Conservation (phyloP, 2,888 invertebrate genomes). For the Lydus trimaculatus region DNA sequence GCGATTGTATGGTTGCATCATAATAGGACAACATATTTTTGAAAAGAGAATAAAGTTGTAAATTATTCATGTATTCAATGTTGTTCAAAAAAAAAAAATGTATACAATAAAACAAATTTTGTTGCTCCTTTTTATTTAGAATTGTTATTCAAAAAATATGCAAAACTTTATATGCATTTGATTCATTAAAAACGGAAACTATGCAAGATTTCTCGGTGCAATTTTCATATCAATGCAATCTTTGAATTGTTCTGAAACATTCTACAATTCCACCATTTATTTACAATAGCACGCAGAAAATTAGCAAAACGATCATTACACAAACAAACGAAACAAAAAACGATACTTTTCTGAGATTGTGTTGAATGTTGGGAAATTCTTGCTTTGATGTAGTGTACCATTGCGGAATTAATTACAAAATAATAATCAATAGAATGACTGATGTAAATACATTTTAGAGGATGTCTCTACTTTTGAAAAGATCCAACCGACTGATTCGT, state of each 20-base stretch:
- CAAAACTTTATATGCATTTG: too few species aligned
- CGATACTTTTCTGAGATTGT: not conserved
- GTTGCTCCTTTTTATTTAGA: too few species aligned
- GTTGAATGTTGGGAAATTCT: not conserved
- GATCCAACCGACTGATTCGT: slow-evolving; percentile 12
- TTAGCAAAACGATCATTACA: too few species aligned
- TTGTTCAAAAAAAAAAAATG: too few species aligned
- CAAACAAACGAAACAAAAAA: not conserved
- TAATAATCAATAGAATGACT: slow-evolving; percentile 10
- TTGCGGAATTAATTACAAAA: slow-evolving; percentile 14
- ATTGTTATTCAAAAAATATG: not conserved
- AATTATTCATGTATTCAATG: too few species aligned
- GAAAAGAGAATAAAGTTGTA: too few species aligned
- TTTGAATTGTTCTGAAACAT: slow-evolving; percentile 6
- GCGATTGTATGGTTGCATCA: too few species aligned
- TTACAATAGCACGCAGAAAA: too few species aligned
- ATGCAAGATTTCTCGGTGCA: slow-evolving; percentile 14
- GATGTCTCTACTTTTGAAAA: not conserved
- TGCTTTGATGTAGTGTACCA: not conserved
- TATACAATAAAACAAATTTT: too few species aligned
- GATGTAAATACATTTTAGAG: not conserved
- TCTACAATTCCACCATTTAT: slow-evolving; percentile 14
- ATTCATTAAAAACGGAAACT: slow-evolving; percentile 21
- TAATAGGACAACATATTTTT: too few species aligned
- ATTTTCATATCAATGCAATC: slow-evolving; percentile 11